Evolutionary conservation across 1,140 invertebrate species (phyloP).

Genomic region (Capitella teleta): DNA sequence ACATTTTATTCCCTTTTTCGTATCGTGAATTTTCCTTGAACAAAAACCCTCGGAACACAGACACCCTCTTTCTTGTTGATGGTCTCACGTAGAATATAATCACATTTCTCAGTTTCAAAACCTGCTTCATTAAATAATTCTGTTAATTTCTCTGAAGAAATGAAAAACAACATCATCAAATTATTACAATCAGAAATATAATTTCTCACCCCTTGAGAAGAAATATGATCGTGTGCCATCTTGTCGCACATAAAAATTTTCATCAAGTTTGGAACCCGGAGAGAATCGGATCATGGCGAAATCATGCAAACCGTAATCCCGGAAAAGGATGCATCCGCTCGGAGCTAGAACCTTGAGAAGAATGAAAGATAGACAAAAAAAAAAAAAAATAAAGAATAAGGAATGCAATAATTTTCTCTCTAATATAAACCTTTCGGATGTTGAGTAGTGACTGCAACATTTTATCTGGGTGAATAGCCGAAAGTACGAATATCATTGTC

Average conservation of each 20-base stretch:
- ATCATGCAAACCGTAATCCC: constrained; percentile 43
- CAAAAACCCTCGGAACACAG: too few species aligned
- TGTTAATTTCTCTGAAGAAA: too few species aligned
- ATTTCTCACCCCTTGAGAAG: constrained; percentile 52
- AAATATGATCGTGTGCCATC: constrained; percentile 42
- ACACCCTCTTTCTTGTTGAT: too few species aligned
- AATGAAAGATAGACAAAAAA: background rate
- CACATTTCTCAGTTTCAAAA: too few species aligned
- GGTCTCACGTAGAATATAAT: too few species aligned
- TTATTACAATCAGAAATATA: too few species aligned
- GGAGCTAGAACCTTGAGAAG: constrained; percentile 41
- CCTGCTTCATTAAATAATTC: too few species aligned
- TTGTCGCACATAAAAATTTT: constrained; percentile 41
- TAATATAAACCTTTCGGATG: constrained; percentile 45
- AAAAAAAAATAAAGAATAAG: background rate
- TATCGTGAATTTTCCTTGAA: too few species aligned
- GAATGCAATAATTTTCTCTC: background rate
- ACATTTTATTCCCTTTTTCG: too few species aligned
- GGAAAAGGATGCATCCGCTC: constrained; percentile 33
- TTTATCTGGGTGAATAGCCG: constrained; percentile 66
- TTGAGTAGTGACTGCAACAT: constrained; percentile 60
- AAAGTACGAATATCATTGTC: constrained; percentile 68
- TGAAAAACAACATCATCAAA: too few species aligned
- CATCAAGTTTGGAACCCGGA: constrained; percentile 74
- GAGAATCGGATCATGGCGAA: constrained; percentile 56